Conservation (phyloP, 2,113 vertebrate species). For the Syrmaticus mikado region DNA sequence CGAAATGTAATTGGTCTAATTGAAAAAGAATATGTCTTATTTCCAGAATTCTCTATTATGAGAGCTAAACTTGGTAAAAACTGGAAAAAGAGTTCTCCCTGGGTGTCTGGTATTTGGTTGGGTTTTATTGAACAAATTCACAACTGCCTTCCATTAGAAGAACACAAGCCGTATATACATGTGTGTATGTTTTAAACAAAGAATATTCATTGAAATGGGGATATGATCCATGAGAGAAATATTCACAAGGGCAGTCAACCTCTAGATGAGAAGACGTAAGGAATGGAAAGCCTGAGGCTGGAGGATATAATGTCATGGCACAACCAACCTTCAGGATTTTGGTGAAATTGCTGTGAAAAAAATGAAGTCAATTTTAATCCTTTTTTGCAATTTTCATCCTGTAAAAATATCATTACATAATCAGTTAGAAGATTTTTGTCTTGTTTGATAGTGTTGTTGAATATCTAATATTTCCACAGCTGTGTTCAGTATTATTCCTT, state of each 20-base stretch:
- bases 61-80: background rate
- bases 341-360: slow-evolving; percentile 9
- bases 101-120: background rate
- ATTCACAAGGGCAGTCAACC: background rate
- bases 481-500: slow-evolving; percentile 66
- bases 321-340: background rate
- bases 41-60: background rate
- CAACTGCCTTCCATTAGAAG: background rate
- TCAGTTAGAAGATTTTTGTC: slow-evolving; percentile 27
- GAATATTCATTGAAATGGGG: background rate
- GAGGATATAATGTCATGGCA: background rate
- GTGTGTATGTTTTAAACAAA: background rate
- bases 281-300: background rate
- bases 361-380: background rate
- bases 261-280: background rate
- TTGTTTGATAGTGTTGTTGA: slow-evolving; percentile 50
- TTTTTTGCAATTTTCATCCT: slow-evolving; percentile 47
- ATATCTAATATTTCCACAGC: slow-evolving; percentile 66
- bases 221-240: background rate
- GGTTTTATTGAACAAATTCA: background rate
- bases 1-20: slow-evolving; percentile 13
- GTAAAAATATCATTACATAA: slow-evolving; percentile 54
- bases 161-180: background rate
- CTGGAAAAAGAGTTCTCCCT: background rate
- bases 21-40: slow-evolving; percentile 24